phyloP scores from a whole-genome alignment of 1,140 invertebrate species.

The Ooceraea biroi region DNA sequence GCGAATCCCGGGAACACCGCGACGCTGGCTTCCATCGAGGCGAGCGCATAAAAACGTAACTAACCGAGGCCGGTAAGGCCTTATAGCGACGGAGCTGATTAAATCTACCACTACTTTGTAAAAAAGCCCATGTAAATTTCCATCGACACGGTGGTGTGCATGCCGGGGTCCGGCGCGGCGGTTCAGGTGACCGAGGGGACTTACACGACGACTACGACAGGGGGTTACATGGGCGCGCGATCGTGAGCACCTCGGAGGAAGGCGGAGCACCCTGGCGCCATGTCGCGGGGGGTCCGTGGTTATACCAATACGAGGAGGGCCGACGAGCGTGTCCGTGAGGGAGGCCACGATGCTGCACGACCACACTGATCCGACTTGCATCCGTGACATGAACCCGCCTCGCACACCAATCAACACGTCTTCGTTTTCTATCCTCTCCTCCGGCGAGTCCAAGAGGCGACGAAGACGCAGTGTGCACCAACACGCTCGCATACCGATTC shows the following conservation, averaged over 20 bases:
- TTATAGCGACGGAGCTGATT: constrained; percentile 28
- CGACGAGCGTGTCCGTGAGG: constrained; percentile 45
- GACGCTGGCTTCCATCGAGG: constrained; percentile 15
- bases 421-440: not conserved
- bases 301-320: constrained; percentile 72
- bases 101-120: constrained; percentile 51
- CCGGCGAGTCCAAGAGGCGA: constrained; percentile 36
- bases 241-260: constrained; percentile 70
- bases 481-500: not conserved
- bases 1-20: not conserved
- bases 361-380: constrained; percentile 38
- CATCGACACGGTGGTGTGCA: constrained; percentile 58
- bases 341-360: constrained; percentile 17
- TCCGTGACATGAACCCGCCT: constrained; percentile 9
- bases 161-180: constrained; percentile 51
- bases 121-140: constrained; percentile 58
- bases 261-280: constrained; percentile 86
- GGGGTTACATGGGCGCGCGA: constrained; percentile 44
- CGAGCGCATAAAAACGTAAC: constrained; percentile 42
- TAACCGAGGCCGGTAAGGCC: constrained; percentile 14
- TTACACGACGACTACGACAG: constrained; percentile 55
- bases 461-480: constrained; percentile 46
- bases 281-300: constrained; percentile 85
- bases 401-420: not conserved
- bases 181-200: constrained; percentile 71